Percentiles rank a stretch among this genome's conserved stretches.
Evolutionary conservation across 2,888 invertebrate genomes (phyloP).

Genomic region (Brachyptera risi): DNA sequence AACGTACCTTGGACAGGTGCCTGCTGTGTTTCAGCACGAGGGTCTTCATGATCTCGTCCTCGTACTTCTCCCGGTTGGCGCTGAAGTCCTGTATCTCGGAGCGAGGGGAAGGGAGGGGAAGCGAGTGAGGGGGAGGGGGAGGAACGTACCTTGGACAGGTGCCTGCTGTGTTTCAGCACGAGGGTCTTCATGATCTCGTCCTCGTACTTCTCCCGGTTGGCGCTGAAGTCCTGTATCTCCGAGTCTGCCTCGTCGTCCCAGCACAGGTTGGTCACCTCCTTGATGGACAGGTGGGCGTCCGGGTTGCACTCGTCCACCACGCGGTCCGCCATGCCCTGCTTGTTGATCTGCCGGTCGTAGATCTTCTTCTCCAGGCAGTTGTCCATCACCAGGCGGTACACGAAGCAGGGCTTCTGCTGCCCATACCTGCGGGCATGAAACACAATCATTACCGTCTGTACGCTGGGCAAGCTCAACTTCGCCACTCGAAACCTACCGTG

Average conservation of each 20-base stretch:
- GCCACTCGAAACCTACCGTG: no score
- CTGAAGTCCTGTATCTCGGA: no score
- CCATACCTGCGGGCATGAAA: constrained; percentile 63
- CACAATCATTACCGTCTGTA: no score
- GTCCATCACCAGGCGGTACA: constrained; percentile 95
- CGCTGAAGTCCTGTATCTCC: constrained; percentile 68
- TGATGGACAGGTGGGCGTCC: constrained; percentile 86
- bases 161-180: constrained; percentile 46
- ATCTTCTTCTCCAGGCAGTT: constrained; percentile 97
- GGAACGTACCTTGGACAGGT: constrained; percentile 50
- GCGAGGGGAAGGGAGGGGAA: no score
- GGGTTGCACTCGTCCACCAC: constrained; percentile 98
- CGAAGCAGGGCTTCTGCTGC: constrained; percentile 89
- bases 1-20: constrained; percentile 49
- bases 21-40: constrained; percentile 48
- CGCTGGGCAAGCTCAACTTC: no score
- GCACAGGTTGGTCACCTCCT: constrained; percentile 84
- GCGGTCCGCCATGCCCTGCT: constrained; percentile 96
- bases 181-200: constrained; percentile 79
- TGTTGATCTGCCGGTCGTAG: constrained; percentile 96
- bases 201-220: constrained; percentile 66
- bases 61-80: constrained; percentile 66
- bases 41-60: constrained; percentile 78
- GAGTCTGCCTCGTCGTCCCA: constrained; percentile 87
- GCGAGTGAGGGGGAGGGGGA: no score